A percentile compares a stretch with the other conserved stretches of the same genome.
phyloP scores from a whole-genome alignment of 2,888 invertebrate species.

The Cosmorhoe ocellata region DNA sequence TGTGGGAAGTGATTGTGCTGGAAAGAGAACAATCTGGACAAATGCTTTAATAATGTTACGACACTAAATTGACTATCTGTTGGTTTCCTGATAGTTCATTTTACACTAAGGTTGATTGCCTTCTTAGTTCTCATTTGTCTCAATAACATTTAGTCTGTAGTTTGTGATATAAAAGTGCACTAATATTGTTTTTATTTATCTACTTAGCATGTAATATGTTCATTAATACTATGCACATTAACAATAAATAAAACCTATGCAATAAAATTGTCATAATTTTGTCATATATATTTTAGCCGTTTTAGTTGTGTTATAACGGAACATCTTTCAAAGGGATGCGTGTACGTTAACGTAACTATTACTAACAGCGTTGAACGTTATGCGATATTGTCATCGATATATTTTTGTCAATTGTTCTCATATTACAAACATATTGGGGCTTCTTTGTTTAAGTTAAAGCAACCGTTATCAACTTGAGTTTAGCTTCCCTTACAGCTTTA shows the following conservation, averaged over 20 bases:
- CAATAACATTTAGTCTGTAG: too few relatives aligned
- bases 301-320: not conserved
- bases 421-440: slow-evolving; percentile 42
- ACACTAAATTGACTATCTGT: slow-evolving; percentile 39
- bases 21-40: slow-evolving; percentile 39
- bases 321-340: slow-evolving; percentile 40
- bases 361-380: slow-evolving; percentile 39
- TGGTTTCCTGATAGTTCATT: too few relatives aligned
- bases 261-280: too few relatives aligned
- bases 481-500: slow-evolving; percentile 40
- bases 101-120: too few relatives aligned
- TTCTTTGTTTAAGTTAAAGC: slow-evolving; percentile 33
- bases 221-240: too few relatives aligned
- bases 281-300: slow-evolving; percentile 7
- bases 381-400: slow-evolving; percentile 46
- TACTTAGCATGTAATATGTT: too few relatives aligned
- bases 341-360: slow-evolving; percentile 19
- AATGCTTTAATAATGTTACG: slow-evolving; percentile 35
- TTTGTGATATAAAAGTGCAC: too few relatives aligned
- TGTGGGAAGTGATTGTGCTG: slow-evolving; percentile 39
- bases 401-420: slow-evolving; percentile 44
- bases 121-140: too few relatives aligned
- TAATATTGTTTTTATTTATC: too few relatives aligned
- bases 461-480: slow-evolving; percentile 14
- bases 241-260: too few relatives aligned